phyloP scores from a whole-genome alignment of 2,888 invertebrate species.

The Parnassius mnemosyne region DNA sequence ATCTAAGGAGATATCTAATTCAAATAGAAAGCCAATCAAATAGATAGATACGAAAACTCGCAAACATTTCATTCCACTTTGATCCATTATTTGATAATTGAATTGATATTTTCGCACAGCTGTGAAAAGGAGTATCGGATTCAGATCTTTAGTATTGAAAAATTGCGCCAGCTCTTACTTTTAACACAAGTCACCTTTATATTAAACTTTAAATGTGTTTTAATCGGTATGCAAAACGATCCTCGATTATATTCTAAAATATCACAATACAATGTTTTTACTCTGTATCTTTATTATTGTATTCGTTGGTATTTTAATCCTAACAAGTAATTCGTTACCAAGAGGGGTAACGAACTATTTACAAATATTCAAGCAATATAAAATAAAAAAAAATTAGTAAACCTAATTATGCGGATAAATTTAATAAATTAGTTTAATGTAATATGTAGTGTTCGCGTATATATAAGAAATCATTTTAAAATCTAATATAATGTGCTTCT shows the following conservation, averaged over 20 bases:
- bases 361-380: too few species aligned
- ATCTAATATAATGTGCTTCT: too few species aligned
- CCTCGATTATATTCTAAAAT: neutral
- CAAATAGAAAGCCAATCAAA: neutral
- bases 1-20: too few species aligned
- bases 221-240: neutral
- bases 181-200: conserved; percentile 1
- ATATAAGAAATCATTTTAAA: too few species aligned
- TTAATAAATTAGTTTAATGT: too few species aligned
- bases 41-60: neutral
- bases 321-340: too few species aligned
- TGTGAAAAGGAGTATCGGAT: conserved; percentile 15
- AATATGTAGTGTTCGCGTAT: too few species aligned
- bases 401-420: too few species aligned
- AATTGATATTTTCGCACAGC: conserved; percentile 20
- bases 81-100: conserved; percentile 13
- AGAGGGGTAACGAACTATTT: too few species aligned
- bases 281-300: too few species aligned
- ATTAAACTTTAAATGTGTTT: conserved; percentile 6
- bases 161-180: conserved; percentile 11
- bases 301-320: too few species aligned
- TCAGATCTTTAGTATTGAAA: conserved; percentile 26
- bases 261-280: neutral
- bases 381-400: too few species aligned
- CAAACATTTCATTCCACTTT: conserved; percentile 10